Evolutionary conservation across 2,113 vertebrate genomes (phyloP).

Genomic region (Furnarius figulus): DNA sequence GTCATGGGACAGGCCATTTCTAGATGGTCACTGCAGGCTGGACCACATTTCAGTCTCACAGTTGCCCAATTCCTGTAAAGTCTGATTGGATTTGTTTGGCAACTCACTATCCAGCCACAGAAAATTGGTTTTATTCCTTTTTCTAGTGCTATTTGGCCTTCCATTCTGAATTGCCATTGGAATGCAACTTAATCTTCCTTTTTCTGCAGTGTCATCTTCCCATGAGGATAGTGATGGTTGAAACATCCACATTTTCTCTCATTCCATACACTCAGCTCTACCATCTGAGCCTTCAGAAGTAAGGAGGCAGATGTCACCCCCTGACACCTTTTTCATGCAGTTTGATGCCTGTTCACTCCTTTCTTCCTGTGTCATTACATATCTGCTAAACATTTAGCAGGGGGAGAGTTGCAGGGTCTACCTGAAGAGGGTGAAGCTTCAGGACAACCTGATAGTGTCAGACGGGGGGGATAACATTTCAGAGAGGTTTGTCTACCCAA

Average conservation of each 20-base stretch:
- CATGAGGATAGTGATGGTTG: neutral
- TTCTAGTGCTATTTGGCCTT: neutral
- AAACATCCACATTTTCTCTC: neutral
- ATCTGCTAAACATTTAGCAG: neutral
- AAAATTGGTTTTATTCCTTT: neutral
- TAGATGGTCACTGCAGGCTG: neutral
- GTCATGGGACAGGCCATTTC: neutral
- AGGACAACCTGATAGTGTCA: neutral
- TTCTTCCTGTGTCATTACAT: neutral
- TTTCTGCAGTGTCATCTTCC: neutral
- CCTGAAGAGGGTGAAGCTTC: neutral
- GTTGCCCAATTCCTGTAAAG: neutral
- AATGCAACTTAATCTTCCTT: neutral
- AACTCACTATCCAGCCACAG: neutral
- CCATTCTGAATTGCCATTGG: neutral
- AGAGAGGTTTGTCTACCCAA: neutral
- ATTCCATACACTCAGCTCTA: neutral
- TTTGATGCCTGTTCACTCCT: neutral
- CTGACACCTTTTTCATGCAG: neutral
- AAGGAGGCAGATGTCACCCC: neutral
- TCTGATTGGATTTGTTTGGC: neutral
- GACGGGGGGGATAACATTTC: neutral
- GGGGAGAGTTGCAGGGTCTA: neutral
- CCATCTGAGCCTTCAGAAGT: neutral
- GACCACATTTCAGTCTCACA: neutral